Evolutionary conservation across 2,113 vertebrate species (phyloP), one percentile per base, ranked within the genome.

Genomic region (Galeopterus variegatus): DNA sequence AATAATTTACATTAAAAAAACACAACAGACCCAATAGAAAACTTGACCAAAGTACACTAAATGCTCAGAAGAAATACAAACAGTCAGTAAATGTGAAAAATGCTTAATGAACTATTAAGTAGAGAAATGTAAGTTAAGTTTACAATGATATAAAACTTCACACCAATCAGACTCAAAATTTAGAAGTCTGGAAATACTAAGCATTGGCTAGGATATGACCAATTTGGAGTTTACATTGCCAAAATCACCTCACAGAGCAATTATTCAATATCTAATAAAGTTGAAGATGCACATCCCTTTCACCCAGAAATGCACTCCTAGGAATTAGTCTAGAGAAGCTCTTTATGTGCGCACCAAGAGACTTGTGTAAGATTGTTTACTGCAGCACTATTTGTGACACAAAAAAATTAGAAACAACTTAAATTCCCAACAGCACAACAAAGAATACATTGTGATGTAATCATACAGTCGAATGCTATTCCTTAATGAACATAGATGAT

Each of bases 321-420:
- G 48, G 33, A 62, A 13, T 2, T 33, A 28, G 56, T n/a, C 28
- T n/a, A 77, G 72, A 80, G 80, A 84, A 69, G 56, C 7, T 14
- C n/a, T 21, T 31, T 0, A 41, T 6, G 6, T 21, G 0, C 45
- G 5, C 23, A 28, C 15, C 41, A 33, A 14, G 36, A 36, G 56
- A 8, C 21, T 21, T 50, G 6, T 6, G 41, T 10, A 50, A 79
- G 6, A 23, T 28, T 17, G 23, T 26, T 45, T 60, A 41, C 24
- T 18, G 45, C 36, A 69, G 28, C 28, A 69, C 48, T 24, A 58
- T 26, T 6, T 33, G 18, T 31, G 31, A 79, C 81, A 48, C n/a
- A n/a, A 14, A 77, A 28, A 33, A 33, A n/a, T 45, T 5, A 82
- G 56, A n/a, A 65, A 18, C 17, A n/a, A n/a, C n/a, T 64, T 3